These are phyloP conservation scores for Tiphia femorata DNA, from an alignment of 2,888 invertebrate species.

Conservation along the genomic window DNA sequence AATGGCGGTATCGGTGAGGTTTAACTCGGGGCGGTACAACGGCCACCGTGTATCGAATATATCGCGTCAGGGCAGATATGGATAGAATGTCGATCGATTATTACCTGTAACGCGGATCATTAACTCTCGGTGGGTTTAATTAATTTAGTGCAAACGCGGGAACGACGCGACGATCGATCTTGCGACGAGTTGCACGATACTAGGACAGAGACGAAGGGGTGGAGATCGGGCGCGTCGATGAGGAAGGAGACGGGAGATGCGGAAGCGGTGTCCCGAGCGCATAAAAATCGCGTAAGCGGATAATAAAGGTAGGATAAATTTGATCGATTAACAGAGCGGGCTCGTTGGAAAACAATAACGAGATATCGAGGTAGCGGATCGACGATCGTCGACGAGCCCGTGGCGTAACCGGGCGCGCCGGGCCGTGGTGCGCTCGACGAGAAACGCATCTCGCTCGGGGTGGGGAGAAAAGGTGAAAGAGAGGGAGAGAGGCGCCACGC, in stretches of 20 bases:
- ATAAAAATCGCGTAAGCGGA: no score
- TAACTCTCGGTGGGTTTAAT: slow-evolving; percentile 37
- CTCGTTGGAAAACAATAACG: no score
- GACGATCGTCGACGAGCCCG: no score
- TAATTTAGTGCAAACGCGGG: slow-evolving; percentile 37
- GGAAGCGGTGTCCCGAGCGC: no score
- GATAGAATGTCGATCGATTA: slow-evolving; percentile 36
- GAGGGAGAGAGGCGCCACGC: slow-evolving; percentile 52
- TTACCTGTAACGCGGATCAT: slow-evolving; percentile 15
- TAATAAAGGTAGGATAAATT: no score
- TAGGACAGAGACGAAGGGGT: not conserved
- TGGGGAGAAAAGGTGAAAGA: slow-evolving; percentile 3
- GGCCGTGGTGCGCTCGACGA: no score
- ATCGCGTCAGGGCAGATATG: slow-evolving; percentile 1
- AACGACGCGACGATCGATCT: slow-evolving; percentile 28
- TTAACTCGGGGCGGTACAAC: not conserved
- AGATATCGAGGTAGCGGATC: not conserved
- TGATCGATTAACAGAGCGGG: no score
- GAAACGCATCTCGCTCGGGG: no score
- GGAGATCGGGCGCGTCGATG: not conserved
- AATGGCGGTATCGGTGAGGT: not conserved
- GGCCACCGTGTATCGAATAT: not conserved
- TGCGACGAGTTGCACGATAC: not conserved
- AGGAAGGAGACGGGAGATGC: no score
- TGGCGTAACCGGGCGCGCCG: no score